Percentiles rank a stretch among this genome's conserved stretches.
phyloP scores from a whole-genome alignment of 2,797 vertebrate genomes.

The Geotrypetes seraphini region DNA sequence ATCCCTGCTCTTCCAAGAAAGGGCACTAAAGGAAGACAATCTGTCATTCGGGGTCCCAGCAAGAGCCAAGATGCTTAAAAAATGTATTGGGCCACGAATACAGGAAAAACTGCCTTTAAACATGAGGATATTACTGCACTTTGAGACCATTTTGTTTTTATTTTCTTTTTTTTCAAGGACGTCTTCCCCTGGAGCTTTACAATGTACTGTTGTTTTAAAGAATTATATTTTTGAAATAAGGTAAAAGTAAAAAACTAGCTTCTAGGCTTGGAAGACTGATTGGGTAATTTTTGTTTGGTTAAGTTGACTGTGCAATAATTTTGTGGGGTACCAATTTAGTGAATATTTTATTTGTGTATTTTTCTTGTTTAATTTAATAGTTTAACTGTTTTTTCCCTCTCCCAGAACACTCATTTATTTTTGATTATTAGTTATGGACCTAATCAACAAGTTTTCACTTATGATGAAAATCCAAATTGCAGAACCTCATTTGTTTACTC shows the following conservation, averaged over 20 bases:
- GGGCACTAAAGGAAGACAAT: conserved; percentile 5
- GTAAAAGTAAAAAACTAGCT: conserved; percentile 16
- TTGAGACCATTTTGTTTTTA: too few relatives aligned
- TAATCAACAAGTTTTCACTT: conserved; percentile 52
- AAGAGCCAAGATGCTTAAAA: conserved; percentile 10
- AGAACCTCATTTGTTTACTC: conserved; percentile 69
- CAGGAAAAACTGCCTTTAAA: conserved; percentile 24
- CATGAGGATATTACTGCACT: too few relatives aligned
- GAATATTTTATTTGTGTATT: conserved; percentile 49
- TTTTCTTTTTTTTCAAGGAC: conserved; percentile 16
- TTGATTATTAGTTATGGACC: conserved; percentile 52
- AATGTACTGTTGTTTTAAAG: conserved; percentile 36
- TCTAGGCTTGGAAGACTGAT: conserved; percentile 42
- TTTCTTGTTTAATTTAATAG: conserved; percentile 43
- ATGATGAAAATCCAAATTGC: conserved; percentile 50
- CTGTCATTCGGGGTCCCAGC: conserved; percentile 3
- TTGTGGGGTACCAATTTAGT: conserved; percentile 41
- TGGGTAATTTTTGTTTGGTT: conserved; percentile 20
- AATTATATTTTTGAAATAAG: conserved; percentile 38
- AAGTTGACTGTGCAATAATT: conserved; percentile 85
- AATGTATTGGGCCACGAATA: conserved; percentile 20
- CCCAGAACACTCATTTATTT: too few relatives aligned
- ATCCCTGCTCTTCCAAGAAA: conserved; percentile 2
- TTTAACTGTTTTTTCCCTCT: too few relatives aligned
- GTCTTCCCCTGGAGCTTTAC: conserved; percentile 16